Conservation (phyloP, 1,140 invertebrate genomes). For the Drosophila willistoni region DNA sequence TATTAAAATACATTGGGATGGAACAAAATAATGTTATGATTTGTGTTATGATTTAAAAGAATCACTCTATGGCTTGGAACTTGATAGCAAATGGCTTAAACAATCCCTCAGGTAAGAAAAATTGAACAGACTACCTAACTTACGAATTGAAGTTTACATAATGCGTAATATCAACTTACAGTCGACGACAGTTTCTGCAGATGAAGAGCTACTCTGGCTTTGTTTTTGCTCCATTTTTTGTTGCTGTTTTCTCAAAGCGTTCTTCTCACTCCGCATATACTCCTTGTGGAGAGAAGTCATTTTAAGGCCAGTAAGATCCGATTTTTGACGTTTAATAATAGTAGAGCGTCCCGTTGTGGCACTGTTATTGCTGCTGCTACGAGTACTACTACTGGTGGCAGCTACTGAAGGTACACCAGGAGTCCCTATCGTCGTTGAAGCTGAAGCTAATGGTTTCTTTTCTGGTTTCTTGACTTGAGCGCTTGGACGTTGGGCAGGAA, state of each 20-base stretch:
- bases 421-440: not conserved
- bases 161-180: constrained; percentile 29
- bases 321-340: constrained; percentile 85
- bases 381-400: constrained; percentile 15
- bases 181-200: constrained; percentile 55
- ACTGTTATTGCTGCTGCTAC: constrained; percentile 38
- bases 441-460: constrained; percentile 8
- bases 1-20: too few relatives aligned
- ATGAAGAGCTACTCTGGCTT: constrained; percentile 33
- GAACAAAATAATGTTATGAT: too few relatives aligned
- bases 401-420: not conserved
- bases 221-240: constrained; percentile 46
- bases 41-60: too few relatives aligned
- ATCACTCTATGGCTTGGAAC: too few relatives aligned
- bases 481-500: constrained; percentile 52
- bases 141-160: too few relatives aligned
- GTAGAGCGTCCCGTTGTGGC: constrained; percentile 44
- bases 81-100: too few relatives aligned
- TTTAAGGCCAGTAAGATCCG: constrained; percentile 85
- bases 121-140: too few relatives aligned
- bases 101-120: too few relatives aligned
- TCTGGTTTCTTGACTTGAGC: constrained; percentile 32
- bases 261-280: constrained; percentile 81
- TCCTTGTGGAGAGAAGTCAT: constrained; percentile 83
- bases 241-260: constrained; percentile 68